These are phyloP conservation scores for Batillaria attramentaria DNA, from an alignment of 1,140 invertebrate species.

Conservation along the genomic window DNA sequence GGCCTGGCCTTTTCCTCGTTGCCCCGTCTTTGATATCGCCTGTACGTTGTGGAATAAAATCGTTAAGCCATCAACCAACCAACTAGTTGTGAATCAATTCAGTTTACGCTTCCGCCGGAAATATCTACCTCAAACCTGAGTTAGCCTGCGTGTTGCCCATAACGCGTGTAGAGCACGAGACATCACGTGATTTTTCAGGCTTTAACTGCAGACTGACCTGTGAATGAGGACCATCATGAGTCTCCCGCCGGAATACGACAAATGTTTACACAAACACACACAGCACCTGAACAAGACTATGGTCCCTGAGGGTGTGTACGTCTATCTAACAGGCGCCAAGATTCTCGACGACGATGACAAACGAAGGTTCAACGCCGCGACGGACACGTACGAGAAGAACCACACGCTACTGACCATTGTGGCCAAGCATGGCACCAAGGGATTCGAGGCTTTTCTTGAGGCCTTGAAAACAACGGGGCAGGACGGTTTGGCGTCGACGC, in stretches of 20 bases:
- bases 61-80: neutral
- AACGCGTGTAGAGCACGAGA: no score
- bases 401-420: conserved; percentile 5
- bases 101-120: neutral
- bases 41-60: no score
- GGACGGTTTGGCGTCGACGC: neutral
- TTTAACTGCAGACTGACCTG: neutral
- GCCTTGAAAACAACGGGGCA: conserved; percentile 5
- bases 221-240: neutral
- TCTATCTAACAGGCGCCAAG: conserved; percentile 15
- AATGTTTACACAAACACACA: conserved; percentile 1
- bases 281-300: neutral
- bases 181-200: no score
- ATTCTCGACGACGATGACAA: neutral
- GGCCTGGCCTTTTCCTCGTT: no score
- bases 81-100: neutral
- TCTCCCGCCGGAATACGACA: neutral
- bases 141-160: no score
- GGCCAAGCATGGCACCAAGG: conserved; percentile 3
- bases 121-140: neutral
- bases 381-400: conserved; percentile 3
- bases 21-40: no score
- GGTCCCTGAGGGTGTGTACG: conserved; percentile 12
- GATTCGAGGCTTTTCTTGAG: conserved; percentile 21
- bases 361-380: neutral